Percentiles rank a stretch among this genome's conserved stretches.
Conservation (phyloP, 2,113 vertebrate species). For the Antigone vipio region DNA sequence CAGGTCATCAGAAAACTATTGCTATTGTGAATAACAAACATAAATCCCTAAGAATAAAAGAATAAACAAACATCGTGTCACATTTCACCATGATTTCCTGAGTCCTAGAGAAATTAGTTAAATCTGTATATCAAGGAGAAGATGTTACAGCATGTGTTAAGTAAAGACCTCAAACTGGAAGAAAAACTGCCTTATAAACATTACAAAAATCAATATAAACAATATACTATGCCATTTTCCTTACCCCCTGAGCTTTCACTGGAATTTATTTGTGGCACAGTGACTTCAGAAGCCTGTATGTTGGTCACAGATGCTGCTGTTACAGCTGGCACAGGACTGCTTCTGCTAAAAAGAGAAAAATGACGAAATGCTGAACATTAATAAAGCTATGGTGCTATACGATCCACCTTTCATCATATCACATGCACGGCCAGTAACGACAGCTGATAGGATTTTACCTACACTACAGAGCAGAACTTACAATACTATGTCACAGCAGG, state of each 20-base stretch:
- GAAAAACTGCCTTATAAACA: neutral
- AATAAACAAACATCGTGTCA: neutral
- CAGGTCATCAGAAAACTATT: neutral
- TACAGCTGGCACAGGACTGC: conserved; percentile 82
- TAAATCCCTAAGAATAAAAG: neutral
- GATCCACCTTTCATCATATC: neutral
- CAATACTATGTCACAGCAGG: neutral
- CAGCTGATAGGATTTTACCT: neutral
- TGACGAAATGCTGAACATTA: neutral
- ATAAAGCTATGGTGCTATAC: neutral
- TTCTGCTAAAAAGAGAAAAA: conserved; percentile 69
- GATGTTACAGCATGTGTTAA: neutral
- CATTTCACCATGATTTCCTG: neutral
- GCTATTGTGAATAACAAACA: neutral
- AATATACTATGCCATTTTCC: neutral
- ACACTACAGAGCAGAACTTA: neutral
- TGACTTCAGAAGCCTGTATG: conserved; percentile 77
- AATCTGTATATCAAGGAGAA: neutral
- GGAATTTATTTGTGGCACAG: conserved; percentile 79
- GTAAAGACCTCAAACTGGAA: neutral
- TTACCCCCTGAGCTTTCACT: conserved; percentile 83
- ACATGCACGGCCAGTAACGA: neutral
- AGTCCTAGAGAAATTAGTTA: neutral
- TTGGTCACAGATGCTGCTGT: conserved; percentile 81
- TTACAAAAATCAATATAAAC: neutral